A percentile compares a stretch with the other conserved stretches of the same genome.
phyloP scores from a whole-genome alignment of 2,113 vertebrate species.

The Fregetta grallaria region DNA sequence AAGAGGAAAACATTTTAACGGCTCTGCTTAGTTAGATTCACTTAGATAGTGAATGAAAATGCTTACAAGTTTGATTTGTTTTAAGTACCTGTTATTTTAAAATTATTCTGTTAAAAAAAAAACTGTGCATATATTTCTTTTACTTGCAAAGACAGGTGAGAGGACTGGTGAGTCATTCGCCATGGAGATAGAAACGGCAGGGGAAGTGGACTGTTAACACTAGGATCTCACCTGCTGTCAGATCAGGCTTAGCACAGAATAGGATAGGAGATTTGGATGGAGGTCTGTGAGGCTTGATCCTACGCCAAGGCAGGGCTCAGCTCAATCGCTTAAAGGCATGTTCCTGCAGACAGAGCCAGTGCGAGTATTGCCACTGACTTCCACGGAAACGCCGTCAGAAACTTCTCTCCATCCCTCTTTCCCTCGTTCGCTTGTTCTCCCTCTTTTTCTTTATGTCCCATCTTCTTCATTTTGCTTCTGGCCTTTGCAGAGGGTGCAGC shows the following conservation, averaged over 20 bases:
- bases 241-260: not conserved
- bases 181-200: not conserved
- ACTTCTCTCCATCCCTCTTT: not conserved
- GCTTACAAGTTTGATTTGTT: not conserved
- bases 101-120: not conserved
- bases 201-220: not conserved
- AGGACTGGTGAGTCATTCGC: not conserved
- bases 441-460: not conserved
- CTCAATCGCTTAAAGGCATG: not conserved
- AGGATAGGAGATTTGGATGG: not conserved
- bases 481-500: not conserved
- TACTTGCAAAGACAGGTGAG: not conserved
- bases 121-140: not conserved
- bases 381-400: rapidly evolving
- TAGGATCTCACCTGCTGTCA: constrained; percentile 9
- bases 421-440: not conserved
- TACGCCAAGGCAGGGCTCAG: not conserved
- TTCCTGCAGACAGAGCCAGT: not conserved
- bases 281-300: not conserved
- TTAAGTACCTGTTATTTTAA: not conserved
- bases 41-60: not conserved
- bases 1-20: not conserved
- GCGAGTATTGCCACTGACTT: not conserved
- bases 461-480: not conserved
- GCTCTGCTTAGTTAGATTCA: not conserved